A percentile compares a stretch with the other conserved stretches of the same genome.
Evolutionary conservation across 2,113 vertebrate species (phyloP).

Genomic region (Rhineura floridana): DNA sequence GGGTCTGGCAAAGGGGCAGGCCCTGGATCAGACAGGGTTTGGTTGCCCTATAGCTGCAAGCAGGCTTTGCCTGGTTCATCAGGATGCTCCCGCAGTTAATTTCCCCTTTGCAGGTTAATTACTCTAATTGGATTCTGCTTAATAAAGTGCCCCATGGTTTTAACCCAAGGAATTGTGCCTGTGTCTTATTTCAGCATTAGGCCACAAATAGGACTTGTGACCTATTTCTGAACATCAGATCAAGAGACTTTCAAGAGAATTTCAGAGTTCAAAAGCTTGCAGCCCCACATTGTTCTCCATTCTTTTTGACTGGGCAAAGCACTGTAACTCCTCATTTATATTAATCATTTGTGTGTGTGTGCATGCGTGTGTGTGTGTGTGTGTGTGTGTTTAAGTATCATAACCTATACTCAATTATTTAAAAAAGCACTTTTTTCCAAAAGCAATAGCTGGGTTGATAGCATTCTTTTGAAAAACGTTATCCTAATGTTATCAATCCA

Average conservation of each 20-base stretch:
- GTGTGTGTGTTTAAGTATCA: not conserved
- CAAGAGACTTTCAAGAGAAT: not conserved
- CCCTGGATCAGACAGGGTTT: too few relatives aligned
- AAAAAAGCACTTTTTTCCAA: not conserved
- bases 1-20: too few relatives aligned
- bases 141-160: too few relatives aligned
- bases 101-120: too few relatives aligned
- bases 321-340: not conserved
- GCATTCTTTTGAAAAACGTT: not conserved
- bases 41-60: too few relatives aligned
- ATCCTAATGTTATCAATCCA: not conserved
- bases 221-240: not conserved
- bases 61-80: too few relatives aligned
- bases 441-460: not conserved
- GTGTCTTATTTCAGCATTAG: too few relatives aligned
- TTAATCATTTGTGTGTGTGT: not conserved
- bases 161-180: too few relatives aligned
- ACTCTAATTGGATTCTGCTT: too few relatives aligned
- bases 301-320: not conserved
- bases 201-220: not conserved
- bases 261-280: not conserved
- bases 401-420: not conserved
- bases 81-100: too few relatives aligned
- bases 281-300: not conserved
- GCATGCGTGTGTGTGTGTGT: not conserved